Evolutionary conservation across 2,113 vertebrate species (phyloP), one percentile per base, ranked within the genome.

Genomic region (Egretta garzetta): DNA sequence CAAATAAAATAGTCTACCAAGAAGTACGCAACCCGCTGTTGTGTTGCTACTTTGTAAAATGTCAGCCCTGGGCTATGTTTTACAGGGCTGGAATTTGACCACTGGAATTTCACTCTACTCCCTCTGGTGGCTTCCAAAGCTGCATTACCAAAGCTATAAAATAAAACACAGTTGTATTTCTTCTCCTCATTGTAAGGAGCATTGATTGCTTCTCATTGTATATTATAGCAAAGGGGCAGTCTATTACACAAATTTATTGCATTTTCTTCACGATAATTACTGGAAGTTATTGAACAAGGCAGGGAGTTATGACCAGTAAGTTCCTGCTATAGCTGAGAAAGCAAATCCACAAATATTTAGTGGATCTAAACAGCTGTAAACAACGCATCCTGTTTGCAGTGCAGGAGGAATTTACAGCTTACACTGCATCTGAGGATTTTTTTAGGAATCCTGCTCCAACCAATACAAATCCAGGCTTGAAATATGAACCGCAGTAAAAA

Each of bases 251-350:
- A 98, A 98, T 98, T 98, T 98, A 98, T 98, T 98, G 88, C 97
- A 95, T 98, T 98, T 98, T 97, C 97, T 98, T 98, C 96, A 53
- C 97, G 97, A 98, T 98, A 98, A 98, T 98, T 98, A 98, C 98
- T 98, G 98, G 97, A 98, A 98, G 97, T 98, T 98, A 98, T 98
- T 97, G 98, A 98, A 98, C 97, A 97, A 98, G 98, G 96, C 96
- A 97, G 90, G 97, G 97, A 98, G 91, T 98, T 98, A 98, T 97
- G 97, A 96, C 94, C 96, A 97, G 88, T 83, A 95, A 97, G 97
- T 96, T 98, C 91, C 96, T 97, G 91, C 97, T 97, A 26, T 76
- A 97, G 98, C 98, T 98, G 98, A 98, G 96, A 97, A 98, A 97
- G 97, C 98, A 98, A 97, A 98, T 98, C 97, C 97, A 97, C 92